Evolutionary conservation across 2,797 vertebrate genomes (phyloP).

Genomic region (Hirundo rustica): DNA sequence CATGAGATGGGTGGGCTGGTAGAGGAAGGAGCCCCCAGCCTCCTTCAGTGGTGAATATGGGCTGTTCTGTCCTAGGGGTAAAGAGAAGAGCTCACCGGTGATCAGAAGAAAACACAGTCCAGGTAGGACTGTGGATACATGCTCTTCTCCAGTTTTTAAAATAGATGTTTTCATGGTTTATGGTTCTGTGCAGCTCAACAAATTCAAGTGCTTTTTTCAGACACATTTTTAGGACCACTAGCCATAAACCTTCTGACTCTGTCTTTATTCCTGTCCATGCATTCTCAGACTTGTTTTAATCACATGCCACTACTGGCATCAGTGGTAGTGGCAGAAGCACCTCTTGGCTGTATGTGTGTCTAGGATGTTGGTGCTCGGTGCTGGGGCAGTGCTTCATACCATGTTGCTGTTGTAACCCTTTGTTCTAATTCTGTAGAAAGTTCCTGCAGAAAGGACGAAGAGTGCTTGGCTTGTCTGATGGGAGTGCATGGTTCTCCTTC

Average conservation of each 20-base stretch:
- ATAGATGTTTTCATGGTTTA: background rate
- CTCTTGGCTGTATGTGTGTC: background rate
- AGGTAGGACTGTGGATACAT: background rate
- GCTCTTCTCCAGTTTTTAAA: background rate
- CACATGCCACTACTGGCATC: background rate
- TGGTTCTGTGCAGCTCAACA: background rate
- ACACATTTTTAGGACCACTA: background rate
- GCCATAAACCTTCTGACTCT: background rate
- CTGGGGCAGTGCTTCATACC: background rate
- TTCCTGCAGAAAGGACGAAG: background rate
- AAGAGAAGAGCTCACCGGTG: background rate
- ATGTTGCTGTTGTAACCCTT: constrained; percentile 13
- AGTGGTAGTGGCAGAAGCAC: background rate
- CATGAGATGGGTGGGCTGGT: background rate
- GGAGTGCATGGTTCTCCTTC: background rate
- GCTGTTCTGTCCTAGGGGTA: fast-evolving
- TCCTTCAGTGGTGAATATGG: background rate
- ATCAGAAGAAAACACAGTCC: background rate
- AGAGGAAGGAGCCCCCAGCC: background rate
- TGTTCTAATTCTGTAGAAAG: constrained; percentile 2
- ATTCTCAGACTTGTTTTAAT: background rate
- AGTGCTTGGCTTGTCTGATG: background rate
- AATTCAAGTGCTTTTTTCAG: background rate
- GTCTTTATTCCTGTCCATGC: background rate
- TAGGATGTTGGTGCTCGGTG: background rate